phyloP scores from a whole-genome alignment of 2,888 invertebrate genomes.

The Tinea semifulvella region DNA sequence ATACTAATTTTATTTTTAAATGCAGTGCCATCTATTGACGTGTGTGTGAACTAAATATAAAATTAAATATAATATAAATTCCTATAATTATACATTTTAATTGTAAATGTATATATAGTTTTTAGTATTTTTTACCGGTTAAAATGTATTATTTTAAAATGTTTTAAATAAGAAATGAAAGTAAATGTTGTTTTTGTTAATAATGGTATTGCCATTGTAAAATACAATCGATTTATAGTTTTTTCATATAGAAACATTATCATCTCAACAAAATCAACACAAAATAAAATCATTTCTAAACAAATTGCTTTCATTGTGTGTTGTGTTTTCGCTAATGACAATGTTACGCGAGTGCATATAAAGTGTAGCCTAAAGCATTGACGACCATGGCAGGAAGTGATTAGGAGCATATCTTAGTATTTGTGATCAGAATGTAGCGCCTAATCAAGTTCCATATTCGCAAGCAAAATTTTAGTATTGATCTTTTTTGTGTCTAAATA shows the following conservation, averaged over 20 bases:
- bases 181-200: too few relatives aligned
- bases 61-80: too few relatives aligned
- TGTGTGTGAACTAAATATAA: too few relatives aligned
- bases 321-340: slow-evolving; percentile 45
- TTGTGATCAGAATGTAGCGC: slow-evolving; percentile 61
- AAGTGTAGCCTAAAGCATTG: slow-evolving; percentile 34
- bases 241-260: slow-evolving; percentile 26
- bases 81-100: too few relatives aligned
- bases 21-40: too few relatives aligned
- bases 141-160: not conserved
- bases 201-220: not conserved
- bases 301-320: slow-evolving; percentile 60
- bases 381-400: slow-evolving; percentile 50
- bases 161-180: not conserved
- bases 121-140: too few relatives aligned
- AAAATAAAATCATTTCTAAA: slow-evolving; percentile 62
- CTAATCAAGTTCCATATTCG: slow-evolving; percentile 58
- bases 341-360: slow-evolving; percentile 37
- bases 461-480: slow-evolving; percentile 52
- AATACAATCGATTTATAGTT: not conserved
- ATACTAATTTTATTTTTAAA: too few relatives aligned
- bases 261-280: slow-evolving; percentile 43
- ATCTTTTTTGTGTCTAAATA: slow-evolving; percentile 38
- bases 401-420: slow-evolving; percentile 34
- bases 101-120: too few relatives aligned